Base-by-base conservation (phyloP, 2,888 invertebrate species). In the Drosophila pseudotakahashii region DNA sequence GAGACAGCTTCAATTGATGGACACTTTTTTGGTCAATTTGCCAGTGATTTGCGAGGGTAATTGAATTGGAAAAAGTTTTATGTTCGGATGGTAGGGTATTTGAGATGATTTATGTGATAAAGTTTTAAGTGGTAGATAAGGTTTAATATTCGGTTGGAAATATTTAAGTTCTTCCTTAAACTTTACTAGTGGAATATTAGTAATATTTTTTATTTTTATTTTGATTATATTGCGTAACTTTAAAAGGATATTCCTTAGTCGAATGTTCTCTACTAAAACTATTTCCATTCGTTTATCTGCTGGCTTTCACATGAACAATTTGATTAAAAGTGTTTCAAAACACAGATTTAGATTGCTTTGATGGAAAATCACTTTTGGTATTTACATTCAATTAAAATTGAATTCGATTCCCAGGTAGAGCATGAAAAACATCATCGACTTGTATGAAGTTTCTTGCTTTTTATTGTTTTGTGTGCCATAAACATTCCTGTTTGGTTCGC, bases 401-500 rank as follows among this genome's bases (percentile, higher is more conserved):
- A 68, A 60, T 69, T 69, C 52, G 60, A 68, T 68, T 59, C 23
- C 41, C 69, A 69, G 60, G 69, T 69, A 68, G 9, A 37, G 26
- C 69, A 41, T 34, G 23, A 16, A 39, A 54, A 53, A 37, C 36
- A 45, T 41, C 23, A 37, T 59, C 42, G 59, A 53, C 50, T 68
- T 53, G 53, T 48, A 41, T 32, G 14, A 32, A 50, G 30, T 47
- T 51, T 36, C 3, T 14, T 34, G 34, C 34, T 13, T 34, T 11
- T 34, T 34, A 34, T 37, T 32, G 57, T 76, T 71, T 77, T 71
- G 30, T 59, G 44, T 63, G 71, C 67, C 64, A 58, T 68, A 77
- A 79, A 74, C 70, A 84, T 73, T 81, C 81, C 81, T 74, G 81
- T 84, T 81, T 79, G 62, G 52, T 70, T 73, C 74, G 48, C 68